Evolutionary conservation across 2,888 invertebrate genomes (phyloP).

Genomic region (Dilophus febrilis): DNA sequence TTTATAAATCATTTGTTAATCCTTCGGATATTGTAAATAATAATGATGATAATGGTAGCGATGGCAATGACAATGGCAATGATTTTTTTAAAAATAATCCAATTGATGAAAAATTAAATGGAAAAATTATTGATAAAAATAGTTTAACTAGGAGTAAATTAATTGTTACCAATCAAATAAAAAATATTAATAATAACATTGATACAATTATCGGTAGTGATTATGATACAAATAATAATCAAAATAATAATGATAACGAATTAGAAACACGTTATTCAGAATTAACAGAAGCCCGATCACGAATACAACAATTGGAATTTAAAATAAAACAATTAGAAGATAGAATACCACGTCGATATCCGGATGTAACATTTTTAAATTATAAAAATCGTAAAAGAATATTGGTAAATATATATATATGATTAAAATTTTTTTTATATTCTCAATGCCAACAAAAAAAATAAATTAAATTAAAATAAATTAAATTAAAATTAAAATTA

Average conservation of each 20-base stretch:
- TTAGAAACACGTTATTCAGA: not conserved
- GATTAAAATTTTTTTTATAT: not conserved
- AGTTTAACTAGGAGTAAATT: too few species aligned
- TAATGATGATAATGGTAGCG: not conserved
- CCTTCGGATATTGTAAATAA: constrained; percentile 8
- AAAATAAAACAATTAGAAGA: constrained; percentile 55
- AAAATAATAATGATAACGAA: not conserved
- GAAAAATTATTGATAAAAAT: not conserved
- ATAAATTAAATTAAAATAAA: not conserved
- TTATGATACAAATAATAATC: too few species aligned
- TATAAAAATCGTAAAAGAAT: constrained; percentile 86
- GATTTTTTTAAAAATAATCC: not conserved
- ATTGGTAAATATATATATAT: constrained; percentile 39
- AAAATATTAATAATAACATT: too few species aligned
- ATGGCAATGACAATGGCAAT: constrained; percentile 3
- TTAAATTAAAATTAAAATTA: not conserved
- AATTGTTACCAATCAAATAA: too few species aligned
- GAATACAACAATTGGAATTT: constrained; percentile 49
- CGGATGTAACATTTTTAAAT: constrained; percentile 79
- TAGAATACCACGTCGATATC: constrained; percentile 66
- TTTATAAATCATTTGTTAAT: constrained; percentile 11
- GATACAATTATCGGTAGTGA: too few species aligned
- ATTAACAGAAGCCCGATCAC: constrained; percentile 42
- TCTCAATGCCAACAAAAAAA: not conserved
- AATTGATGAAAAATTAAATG: not conserved